Evolutionary conservation across 2,797 vertebrate species (phyloP).

Genomic region (Scolopax bukidnonensis): DNA sequence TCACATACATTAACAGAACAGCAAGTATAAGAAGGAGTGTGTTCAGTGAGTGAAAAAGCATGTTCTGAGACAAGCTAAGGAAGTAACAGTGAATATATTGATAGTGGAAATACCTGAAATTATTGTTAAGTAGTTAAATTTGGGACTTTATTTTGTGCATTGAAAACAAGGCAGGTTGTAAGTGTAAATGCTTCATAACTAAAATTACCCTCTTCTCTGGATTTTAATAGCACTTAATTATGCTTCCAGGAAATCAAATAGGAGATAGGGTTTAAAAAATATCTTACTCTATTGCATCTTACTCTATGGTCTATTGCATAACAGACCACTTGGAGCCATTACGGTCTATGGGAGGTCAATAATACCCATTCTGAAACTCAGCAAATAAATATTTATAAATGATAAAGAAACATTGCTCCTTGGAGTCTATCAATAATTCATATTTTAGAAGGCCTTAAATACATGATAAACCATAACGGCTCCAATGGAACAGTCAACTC

Average conservation of each 20-base stretch:
- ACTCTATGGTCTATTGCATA: not conserved
- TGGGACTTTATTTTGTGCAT: not conserved
- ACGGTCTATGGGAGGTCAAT: slow-evolving; percentile 7
- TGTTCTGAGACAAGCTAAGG: not conserved
- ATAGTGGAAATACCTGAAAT: not conserved
- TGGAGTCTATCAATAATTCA: slow-evolving; percentile 68
- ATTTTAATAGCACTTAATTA: slow-evolving; percentile 35
- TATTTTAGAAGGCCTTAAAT: slow-evolving; percentile 66
- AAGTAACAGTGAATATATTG: not conserved
- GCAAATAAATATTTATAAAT: slow-evolving; percentile 71
- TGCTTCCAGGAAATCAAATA: not conserved
- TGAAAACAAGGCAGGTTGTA: not conserved
- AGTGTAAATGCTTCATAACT: not conserved
- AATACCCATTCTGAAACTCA: slow-evolving; percentile 33
- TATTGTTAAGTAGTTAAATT: not conserved
- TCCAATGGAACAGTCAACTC: slow-evolving; percentile 60
- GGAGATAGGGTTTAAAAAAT: not conserved
- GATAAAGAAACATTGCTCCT: slow-evolving; percentile 48
- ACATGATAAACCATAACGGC: slow-evolving; percentile 57
- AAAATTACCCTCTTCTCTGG: not conserved
- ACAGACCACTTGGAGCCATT: slow-evolving; percentile 33
- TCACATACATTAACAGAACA: not conserved
- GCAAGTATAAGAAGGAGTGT: not conserved
- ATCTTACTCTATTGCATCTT: not conserved
- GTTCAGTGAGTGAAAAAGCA: not conserved